Evolutionary conservation across 2,113 vertebrate species (phyloP), one percentile per base, ranked within the genome.

Genomic region (Sigmodon hispidus): DNA sequence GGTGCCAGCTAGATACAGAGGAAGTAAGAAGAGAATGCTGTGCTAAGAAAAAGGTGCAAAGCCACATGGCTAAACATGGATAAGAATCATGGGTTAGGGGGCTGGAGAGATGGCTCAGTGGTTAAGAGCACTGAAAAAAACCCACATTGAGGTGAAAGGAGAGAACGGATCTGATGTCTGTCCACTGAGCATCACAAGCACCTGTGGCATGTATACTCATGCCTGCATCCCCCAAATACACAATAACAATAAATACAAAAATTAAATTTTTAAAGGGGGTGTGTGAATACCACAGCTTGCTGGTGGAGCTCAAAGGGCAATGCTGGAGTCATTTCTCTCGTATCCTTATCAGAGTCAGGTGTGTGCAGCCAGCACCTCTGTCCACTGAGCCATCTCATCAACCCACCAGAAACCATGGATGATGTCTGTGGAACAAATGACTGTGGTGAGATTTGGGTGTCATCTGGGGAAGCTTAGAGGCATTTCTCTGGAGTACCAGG

Each of bases 1-100:
- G 43, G 21, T n/a, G n/a, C n/a, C n/a, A n/a, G n/a, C n/a, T n/a
- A n/a, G n/a, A 21, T 15, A 26, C 43, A 48, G 8, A 26, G 45
- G 1, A 26, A 26, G 26, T 6, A 16, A 15, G 22, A 3, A 29
- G 5, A 6, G 26, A 55, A 65, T 2, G n/a, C n/a, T n/a, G n/a
- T n/a, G n/a, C n/a, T n/a, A n/a, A n/a, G n/a, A n/a, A n/a, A n/a
- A n/a, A n/a, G n/a, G n/a, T n/a, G n/a, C n/a, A n/a, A n/a, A n/a
- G n/a, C n/a, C n/a, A n/a, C n/a, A n/a, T n/a, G n/a, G n/a, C n/a
- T n/a, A n/a, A n/a, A n/a, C n/a, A n/a, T n/a, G n/a, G n/a, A n/a
- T n/a, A n/a, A n/a, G n/a, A n/a, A n/a, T n/a, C n/a, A n/a, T n/a
- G n/a, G n/a, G n/a, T n/a, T n/a, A n/a, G 45, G n/a, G 73, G n/a